A percentile compares a stretch with the other conserved stretches of the same genome.
phyloP scores from a whole-genome alignment of 2,888 invertebrate species.

The Morpho helenor region DNA sequence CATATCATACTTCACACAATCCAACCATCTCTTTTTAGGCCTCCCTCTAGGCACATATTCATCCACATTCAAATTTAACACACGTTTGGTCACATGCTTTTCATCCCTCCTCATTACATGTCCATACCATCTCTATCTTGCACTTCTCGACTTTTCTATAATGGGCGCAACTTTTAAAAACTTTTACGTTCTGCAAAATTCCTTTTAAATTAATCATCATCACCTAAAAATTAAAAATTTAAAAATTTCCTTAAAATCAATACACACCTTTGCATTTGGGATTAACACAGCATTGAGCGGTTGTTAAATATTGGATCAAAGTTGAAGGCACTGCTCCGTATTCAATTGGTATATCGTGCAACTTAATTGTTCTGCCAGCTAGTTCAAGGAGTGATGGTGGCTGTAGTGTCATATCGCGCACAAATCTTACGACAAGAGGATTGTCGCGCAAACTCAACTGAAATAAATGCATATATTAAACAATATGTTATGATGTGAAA shows the following conservation, averaged over 20 bases:
- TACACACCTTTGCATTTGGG: constrained; percentile 89
- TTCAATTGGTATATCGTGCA: constrained; percentile 83
- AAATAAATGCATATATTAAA: constrained; percentile 22
- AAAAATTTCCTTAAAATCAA: constrained; percentile 4
- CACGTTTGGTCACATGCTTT: no score
- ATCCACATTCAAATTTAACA: no score
- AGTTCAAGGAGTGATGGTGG: constrained; percentile 95
- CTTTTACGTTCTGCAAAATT: not conserved
- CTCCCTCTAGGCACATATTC: no score
- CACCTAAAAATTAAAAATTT: constrained; percentile 17
- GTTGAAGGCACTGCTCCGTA: constrained; percentile 87
- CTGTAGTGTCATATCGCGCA: constrained; percentile 94
- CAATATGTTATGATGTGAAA: no score
- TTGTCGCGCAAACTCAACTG: constrained; percentile 97
- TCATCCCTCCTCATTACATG: no score
- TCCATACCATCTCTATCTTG: no score
- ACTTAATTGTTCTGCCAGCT: constrained; percentile 91
- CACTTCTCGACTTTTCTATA: no score
- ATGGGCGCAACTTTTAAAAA: no score
- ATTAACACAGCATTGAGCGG: constrained; percentile 97
- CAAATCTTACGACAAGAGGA: constrained; percentile 96
- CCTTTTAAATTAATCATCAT: not conserved
- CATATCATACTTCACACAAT: no score
- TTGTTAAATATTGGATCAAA: constrained; percentile 88
- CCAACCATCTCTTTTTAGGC: no score